Percentiles rank a stretch among this genome's conserved stretches.
Evolutionary conservation across 2,888 invertebrate genomes (phyloP).

Genomic region (Pardosa pseudoannulata): DNA sequence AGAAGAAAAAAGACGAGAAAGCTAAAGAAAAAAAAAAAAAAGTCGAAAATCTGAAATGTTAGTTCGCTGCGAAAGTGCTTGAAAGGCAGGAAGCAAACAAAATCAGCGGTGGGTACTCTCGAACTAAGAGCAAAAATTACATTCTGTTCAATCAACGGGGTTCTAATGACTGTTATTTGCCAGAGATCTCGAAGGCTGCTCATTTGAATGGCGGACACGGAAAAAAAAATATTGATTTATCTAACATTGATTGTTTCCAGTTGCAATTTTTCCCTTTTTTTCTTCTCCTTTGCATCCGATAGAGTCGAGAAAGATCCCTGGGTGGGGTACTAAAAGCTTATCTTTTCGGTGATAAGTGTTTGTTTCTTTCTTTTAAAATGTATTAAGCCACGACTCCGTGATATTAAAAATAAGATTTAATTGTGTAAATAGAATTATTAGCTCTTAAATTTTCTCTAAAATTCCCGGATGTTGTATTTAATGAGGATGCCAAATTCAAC

Average conservation of each 20-base stretch:
- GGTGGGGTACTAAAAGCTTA: neutral
- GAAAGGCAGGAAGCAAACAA: neutral
- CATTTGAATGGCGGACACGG: constrained; percentile 1
- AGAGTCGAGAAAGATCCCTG: no score
- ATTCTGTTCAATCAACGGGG: constrained; percentile 37
- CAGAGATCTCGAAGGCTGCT: constrained; percentile 21
- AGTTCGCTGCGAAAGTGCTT: neutral
- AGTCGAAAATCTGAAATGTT: neutral
- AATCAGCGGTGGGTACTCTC: constrained; percentile 35
- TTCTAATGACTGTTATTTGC: constrained; percentile 69
- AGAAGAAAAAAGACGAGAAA: neutral
- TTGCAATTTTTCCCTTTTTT: neutral
- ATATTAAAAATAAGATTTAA: no score
- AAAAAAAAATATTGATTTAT: constrained; percentile 30
- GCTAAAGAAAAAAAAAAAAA: neutral
- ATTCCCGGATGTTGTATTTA: no score
- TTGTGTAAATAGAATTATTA: no score
- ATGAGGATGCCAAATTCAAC: no score
- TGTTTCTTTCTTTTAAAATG: no score
- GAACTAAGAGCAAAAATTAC: constrained; percentile 40
- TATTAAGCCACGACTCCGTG: no score
- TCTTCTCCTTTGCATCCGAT: neutral
- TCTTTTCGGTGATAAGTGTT: neutral
- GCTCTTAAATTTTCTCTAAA: no score
- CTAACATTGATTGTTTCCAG: constrained; percentile 19